Base-by-base conservation (phyloP, 1,140 invertebrate genomes). In the Papilio polyxenes region DNA sequence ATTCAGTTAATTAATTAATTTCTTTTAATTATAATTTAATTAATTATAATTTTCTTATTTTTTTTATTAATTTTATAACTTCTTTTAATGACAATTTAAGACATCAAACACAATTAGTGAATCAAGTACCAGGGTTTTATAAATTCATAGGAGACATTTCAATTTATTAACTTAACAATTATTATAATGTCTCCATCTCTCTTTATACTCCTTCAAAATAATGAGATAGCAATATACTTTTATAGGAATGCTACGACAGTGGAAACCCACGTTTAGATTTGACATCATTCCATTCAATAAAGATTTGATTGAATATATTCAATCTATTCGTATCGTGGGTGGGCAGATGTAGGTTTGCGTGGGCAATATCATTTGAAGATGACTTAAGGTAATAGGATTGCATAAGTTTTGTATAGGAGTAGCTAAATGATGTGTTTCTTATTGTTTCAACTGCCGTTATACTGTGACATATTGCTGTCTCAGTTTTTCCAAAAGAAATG, bases 301-400 rank as follows among this genome's bases (percentile, higher is more conserved):
- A 37, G 8, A 65, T 23, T 65, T 4, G 0, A 31, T 72, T 72
- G 31, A 72, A 23, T 31, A 72, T 40, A 72, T 72, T 72, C 23
- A 72, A 72, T 37, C 65, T 72, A 15, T 37, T 15, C 31, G 31
- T 37, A 72, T 72, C 31, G 31, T 72, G 65, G 65, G 65, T 72
- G 65, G 65, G 31, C 65, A 72, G 65, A 23, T 31, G 23, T 31
- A 31, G 9, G 59, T 6, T 62, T 62, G 59, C 23, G 65, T 72
- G 65, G 65, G 65, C 31, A 72, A 37, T 7, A 40, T 40, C 4
- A 40, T 40, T 72, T 72, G 65, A 72, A 72, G 31, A 72, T 72
- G 31, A 37, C 65, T 72, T 6, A 62, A 23, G 23, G 23, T 69
- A 69, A 15, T 72, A 37, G 65, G 65, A 72, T 15, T 72, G 65